Evolutionary conservation across 2,113 vertebrate genomes (phyloP).

Genomic region (Corapipo altera): DNA sequence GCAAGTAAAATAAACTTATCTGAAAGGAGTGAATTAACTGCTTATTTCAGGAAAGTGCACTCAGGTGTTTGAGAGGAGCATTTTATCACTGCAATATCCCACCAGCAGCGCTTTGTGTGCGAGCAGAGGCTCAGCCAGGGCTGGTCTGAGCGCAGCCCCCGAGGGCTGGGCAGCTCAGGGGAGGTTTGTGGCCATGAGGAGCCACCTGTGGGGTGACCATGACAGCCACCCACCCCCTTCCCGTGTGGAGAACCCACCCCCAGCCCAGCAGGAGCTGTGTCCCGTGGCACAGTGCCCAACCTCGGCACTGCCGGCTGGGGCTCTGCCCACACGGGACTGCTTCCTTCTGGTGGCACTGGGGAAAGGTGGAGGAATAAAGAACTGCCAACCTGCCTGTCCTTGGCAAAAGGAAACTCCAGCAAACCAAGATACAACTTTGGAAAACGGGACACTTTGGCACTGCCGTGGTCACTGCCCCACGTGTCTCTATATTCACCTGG

Average conservation of each 20-base stretch:
- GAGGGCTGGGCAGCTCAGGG: fast-evolving
- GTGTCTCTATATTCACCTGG: not conserved
- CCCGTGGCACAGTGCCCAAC: too few relatives aligned
- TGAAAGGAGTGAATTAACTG: not conserved
- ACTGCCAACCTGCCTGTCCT: not conserved
- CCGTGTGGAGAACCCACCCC: not conserved
- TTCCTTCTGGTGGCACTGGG: too few relatives aligned
- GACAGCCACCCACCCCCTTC: fast-evolving
- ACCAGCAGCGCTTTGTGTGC: not conserved
- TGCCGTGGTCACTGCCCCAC: fast-evolving
- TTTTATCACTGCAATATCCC: not conserved
- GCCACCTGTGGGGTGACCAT: not conserved
- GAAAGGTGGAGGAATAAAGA: not conserved
- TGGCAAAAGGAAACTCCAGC: not conserved
- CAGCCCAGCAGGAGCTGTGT: fast-evolving
- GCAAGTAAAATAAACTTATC: not conserved
- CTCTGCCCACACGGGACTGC: fast-evolving
- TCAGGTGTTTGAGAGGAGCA: not conserved
- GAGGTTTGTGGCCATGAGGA: fast-evolving
- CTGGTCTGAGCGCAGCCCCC: fast-evolving
- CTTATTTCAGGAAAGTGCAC: not conserved
- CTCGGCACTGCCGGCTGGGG: not conserved
- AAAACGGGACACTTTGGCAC: not conserved
- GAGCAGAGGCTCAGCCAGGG: fast-evolving
- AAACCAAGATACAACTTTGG: not conserved